Evolutionary conservation across 2,888 invertebrate genomes (phyloP).

Genomic region (Phortica okadai): DNA sequence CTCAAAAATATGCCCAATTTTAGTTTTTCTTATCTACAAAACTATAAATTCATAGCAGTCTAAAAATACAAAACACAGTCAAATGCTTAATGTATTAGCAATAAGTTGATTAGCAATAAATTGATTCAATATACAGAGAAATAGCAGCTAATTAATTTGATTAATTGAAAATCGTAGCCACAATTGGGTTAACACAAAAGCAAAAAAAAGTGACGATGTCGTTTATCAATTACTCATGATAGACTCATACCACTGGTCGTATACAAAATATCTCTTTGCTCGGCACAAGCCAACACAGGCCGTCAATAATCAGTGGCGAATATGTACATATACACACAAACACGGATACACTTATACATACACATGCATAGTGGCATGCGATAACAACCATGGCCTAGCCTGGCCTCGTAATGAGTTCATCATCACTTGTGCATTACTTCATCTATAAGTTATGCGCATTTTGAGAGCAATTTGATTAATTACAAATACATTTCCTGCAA

Average conservation of each 20-base stretch:
- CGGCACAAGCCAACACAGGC: background rate
- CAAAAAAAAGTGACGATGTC: too few species aligned
- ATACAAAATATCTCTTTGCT: conserved; percentile 1
- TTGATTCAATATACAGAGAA: background rate
- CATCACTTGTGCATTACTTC: conserved; percentile 24
- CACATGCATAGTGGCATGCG: conserved; percentile 13
- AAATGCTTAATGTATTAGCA: too few species aligned
- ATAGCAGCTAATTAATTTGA: conserved; percentile 9
- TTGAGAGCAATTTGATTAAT: conserved; percentile 24
- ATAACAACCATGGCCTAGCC: conserved; percentile 40
- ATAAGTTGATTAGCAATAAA: conserved; percentile 1
- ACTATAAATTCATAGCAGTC: background rate
- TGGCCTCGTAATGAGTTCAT: conserved; percentile 48
- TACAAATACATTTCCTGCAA: conserved; percentile 37
- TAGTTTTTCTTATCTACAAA: background rate
- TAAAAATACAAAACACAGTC: too few species aligned
- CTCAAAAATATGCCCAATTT: background rate
- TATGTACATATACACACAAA: background rate
- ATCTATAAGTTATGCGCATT: conserved; percentile 1
- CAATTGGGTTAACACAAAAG: conserved; percentile 4
- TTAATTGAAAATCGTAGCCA: background rate
- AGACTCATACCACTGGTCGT: background rate
- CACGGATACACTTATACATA: background rate
- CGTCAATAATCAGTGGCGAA: conserved; percentile 20
- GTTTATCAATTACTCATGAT: background rate